phyloP scores from a whole-genome alignment of 2,888 invertebrate genomes.

The Mythimna impura region DNA sequence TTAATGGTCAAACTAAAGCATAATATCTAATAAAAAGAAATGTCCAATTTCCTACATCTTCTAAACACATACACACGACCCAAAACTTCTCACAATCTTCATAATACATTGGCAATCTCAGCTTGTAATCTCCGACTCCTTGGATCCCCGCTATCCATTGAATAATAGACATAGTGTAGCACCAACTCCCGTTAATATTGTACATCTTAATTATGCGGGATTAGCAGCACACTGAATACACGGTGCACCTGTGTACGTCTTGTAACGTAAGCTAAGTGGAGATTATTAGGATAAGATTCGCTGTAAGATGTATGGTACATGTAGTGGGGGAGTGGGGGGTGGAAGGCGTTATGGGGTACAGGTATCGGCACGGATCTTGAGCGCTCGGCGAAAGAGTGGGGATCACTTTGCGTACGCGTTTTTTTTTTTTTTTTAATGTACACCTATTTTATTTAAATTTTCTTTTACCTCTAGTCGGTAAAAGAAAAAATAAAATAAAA shows the following conservation, averaged over 20 bases:
- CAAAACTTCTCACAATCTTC: constrained; percentile 52
- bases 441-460: too few species aligned
- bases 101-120: constrained; percentile 69
- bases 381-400: too few species aligned
- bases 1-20: too few species aligned
- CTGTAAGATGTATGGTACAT: constrained; percentile 26
- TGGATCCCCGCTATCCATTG: constrained; percentile 65
- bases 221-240: constrained; percentile 48
- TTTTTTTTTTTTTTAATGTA: too few species aligned
- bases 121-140: constrained; percentile 64
- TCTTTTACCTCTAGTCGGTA: too few species aligned
- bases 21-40: too few species aligned
- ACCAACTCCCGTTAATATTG: constrained; percentile 65
- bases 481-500: too few species aligned
- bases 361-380: too few species aligned
- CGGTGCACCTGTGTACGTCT: constrained; percentile 62
- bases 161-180: constrained; percentile 73
- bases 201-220: constrained; percentile 66
- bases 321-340: neutral
- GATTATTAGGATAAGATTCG: constrained; percentile 45
- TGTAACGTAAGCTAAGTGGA: constrained; percentile 54
- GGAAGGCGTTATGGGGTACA: neutral
- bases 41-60: neutral
- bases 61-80: constrained; percentile 15
- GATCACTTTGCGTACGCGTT: too few species aligned